Evolutionary conservation across 2,888 invertebrate genomes (phyloP).

Genomic region (Linnaemya tessellans): DNA sequence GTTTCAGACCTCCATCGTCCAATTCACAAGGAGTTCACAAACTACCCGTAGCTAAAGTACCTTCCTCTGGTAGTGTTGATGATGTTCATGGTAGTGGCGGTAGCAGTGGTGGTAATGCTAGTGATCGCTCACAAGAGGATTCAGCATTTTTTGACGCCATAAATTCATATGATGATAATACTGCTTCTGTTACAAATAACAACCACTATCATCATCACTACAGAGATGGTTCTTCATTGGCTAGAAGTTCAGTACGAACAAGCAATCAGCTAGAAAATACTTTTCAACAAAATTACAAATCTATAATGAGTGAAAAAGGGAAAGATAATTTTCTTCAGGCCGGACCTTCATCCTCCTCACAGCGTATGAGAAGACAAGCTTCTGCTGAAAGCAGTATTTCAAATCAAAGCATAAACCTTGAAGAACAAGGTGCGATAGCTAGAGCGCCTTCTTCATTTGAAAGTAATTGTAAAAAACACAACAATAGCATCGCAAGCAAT

Average conservation of each 20-base stretch:
- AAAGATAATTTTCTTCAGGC: constrained; percentile 79
- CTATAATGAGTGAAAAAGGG: constrained; percentile 77
- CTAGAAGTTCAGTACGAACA: constrained; percentile 82
- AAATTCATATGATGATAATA: constrained; percentile 79
- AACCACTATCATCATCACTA: constrained; percentile 74
- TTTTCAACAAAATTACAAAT: constrained; percentile 83
- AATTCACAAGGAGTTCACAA: constrained; percentile 52
- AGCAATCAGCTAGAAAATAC: constrained; percentile 82
- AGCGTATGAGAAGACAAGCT: constrained; percentile 82
- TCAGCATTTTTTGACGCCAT: constrained; percentile 81
- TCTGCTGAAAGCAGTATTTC: constrained; percentile 83
- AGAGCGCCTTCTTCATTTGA: constrained; percentile 38
- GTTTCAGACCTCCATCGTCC: constrained; percentile 53
- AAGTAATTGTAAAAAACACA: constrained; percentile 46
- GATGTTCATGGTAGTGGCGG: constrained; percentile 78
- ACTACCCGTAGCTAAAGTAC: constrained; percentile 59
- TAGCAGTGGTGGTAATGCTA: constrained; percentile 79
- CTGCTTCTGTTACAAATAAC: constrained; percentile 58
- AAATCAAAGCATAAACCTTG: constrained; percentile 82
- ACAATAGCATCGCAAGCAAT: constrained; percentile 54
- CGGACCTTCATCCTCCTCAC: constrained; percentile 59
- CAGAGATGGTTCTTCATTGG: constrained; percentile 80
- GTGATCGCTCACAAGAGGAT: constrained; percentile 80
- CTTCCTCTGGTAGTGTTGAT: constrained; percentile 73
- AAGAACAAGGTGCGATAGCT: constrained; percentile 75